These are phyloP conservation scores for Thereuonema tuberculata DNA, from an alignment of 1,140 invertebrate genomes.

Conservation along the genomic window DNA sequence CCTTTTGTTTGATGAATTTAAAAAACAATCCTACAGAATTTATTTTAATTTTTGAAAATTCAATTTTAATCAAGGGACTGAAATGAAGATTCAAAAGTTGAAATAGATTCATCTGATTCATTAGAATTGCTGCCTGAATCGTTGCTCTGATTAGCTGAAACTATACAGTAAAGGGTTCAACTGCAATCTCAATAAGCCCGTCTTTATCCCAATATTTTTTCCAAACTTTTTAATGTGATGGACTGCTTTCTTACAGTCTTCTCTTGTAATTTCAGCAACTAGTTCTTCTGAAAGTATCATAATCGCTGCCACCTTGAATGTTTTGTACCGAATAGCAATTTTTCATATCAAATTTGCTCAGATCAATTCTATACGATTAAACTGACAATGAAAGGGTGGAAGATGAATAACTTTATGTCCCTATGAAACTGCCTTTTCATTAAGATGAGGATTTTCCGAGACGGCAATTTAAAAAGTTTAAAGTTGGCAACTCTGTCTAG, in stretches of 20 bases:
- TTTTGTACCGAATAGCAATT: conserved; percentile 9
- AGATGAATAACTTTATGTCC: conserved; percentile 21
- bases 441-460: conserved; percentile 10
- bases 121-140: neutral
- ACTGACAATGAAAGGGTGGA: conserved; percentile 28
- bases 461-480: neutral
- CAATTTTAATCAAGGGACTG: neutral
- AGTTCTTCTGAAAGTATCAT: neutral
- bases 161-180: neutral
- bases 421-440: conserved; percentile 14
- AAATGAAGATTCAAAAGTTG: neutral
- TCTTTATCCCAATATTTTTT: neutral
- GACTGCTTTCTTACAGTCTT: neutral
- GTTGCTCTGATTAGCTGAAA: neutral
- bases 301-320: neutral
- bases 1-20: no score
- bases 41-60: no score
- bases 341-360: conserved; percentile 24
- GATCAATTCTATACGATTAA: conserved; percentile 29
- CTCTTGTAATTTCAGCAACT: neutral
- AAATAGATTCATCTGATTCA: neutral
- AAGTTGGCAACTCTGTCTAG: neutral
- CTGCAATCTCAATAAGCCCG: neutral
- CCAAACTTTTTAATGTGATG: neutral
- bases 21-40: no score